Base-by-base conservation (phyloP, 2,113 vertebrate species). In the Tautogolabrus adspersus region DNA sequence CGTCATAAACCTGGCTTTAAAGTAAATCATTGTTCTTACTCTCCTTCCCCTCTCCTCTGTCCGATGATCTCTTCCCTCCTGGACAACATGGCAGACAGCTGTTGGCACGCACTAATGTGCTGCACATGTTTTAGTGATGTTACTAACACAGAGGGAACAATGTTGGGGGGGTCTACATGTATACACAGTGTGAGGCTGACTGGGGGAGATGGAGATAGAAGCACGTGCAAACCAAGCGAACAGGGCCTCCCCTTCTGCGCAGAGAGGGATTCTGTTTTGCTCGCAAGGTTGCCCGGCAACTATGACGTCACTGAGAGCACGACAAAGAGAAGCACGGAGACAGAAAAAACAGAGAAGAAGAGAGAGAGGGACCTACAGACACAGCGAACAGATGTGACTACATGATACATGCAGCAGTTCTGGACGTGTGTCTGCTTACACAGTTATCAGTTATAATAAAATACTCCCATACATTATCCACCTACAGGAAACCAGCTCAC, bases 191-290 rank as follows among this genome's bases (percentile, higher is more conserved):
- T 16, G 15, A 5, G 46, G 13, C 46, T 71, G 63, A 61, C 69
- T 19, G 65, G 58, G 65, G 58, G 49, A 46, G 26, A 47, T 15
- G 13, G 18, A 52, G 64, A 52, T 13, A 19, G 52, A 47, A 66
- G 64, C 87, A 86, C 66, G 66, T 90, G 89, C 72, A 84, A 54
- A 58, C 86, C 84, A 76, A 72, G 82, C 51, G 64, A 68, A 46
- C 64, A 73, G 91, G 88, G 82, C 91, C 89, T 89, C 88, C 93
- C 30, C 88, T 83, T 86, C 84, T 52, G 79, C 60, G 68, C 72
- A 67, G 81, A 92, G 88, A 92, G 93, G 92, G 91, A 94, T 88
- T 95, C 94, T 94, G 94, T 94, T 94, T 91, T 93, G 89, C 91
- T 92, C 85, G 30, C 6, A 3, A 47, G 76, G 94, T 94, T 94